Base-by-base conservation (phyloP, 2,797 vertebrate genomes). In the Zonotrichia albicollis region DNA sequence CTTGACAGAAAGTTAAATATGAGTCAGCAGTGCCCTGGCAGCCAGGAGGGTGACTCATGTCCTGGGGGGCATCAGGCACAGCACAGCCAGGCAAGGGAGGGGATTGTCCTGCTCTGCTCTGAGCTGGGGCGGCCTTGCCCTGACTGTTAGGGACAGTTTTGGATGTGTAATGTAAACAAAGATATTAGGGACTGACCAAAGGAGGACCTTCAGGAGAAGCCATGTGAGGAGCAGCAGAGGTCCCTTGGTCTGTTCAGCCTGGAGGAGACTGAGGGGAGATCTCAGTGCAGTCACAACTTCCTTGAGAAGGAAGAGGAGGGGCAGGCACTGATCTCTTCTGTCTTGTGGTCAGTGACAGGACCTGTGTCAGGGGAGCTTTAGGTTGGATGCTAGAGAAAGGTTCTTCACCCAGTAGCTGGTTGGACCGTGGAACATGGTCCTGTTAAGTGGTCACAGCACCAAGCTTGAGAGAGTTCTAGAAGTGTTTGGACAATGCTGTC, bases 181-280 rank as follows among this genome's bases (percentile, higher is more conserved):
- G 9, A 7, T 65, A 9, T 43, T 23, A 13, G 26, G 4, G 15
- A n/a, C n/a, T n/a, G n/a, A n/a, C n/a, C 32, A 65, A 43, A 57
- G 10, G 14, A 68, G 13, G 17, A 3, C 14, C 19, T 50, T 12
- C 29, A 38, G 32, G 3, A 1, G 32, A 58, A 72, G 16, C 3
- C 0, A 0, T 16, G 4, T 7, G 20, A 40, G 14, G 4, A 66
- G 8, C 0, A 1, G 16, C n/a, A 22, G 76, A 73, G n/a, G 10
- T 40, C 29, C 9, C n/a, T 53, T 40, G 46, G 4, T 58, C 26
- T 40, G 32, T 36, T 50, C 61, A 36, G 30, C 3, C 26, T 43
- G 53, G 36, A 55, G n/a, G 26, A 48, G 34, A 4, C 21, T 50
- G 70, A 57, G 43, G 14, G 6, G 36, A 34, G 5, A 11, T 21